Percentiles rank a stretch among this genome's conserved stretches.
These are phyloP conservation scores for Gadus chalcogrammus DNA, from an alignment of 2,113 vertebrate species.

Conservation along the genomic window DNA sequence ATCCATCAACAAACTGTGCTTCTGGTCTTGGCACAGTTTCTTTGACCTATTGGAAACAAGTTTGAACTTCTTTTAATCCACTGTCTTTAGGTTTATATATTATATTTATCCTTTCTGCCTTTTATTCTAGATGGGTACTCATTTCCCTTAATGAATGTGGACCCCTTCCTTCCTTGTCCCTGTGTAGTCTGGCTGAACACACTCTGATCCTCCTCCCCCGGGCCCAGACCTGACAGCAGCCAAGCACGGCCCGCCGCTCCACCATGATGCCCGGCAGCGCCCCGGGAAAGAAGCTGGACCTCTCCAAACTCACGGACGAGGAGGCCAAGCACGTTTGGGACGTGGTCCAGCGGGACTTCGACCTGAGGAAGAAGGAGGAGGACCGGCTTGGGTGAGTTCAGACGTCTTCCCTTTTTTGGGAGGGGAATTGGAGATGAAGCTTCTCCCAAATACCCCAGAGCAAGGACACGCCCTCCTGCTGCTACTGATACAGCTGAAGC, in stretches of 20 bases:
- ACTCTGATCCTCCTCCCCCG: background rate
- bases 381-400: constrained; percentile 82
- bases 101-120: no score
- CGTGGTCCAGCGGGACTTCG: constrained; percentile 89
- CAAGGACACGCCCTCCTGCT: no score
- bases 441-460: no score
- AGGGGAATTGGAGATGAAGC: no score
- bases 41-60: background rate
- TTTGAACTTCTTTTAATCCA: background rate
- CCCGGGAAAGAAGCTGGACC: constrained; percentile 84
- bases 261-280: constrained; percentile 38
- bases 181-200: background rate
- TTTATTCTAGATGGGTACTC: no score
- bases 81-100: background rate
- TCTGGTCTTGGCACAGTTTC: no score
- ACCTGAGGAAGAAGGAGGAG: constrained; percentile 87
- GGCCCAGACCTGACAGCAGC: background rate
- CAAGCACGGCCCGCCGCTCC: background rate
- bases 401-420: background rate
- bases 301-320: constrained; percentile 89
- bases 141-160: no score
- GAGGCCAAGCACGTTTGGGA: constrained; percentile 90
- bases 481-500: no score
- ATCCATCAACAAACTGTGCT: background rate
- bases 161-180: no score